Conservation (phyloP, 1,140 invertebrate genomes). For the Pseudomyrmex gracilis region DNA sequence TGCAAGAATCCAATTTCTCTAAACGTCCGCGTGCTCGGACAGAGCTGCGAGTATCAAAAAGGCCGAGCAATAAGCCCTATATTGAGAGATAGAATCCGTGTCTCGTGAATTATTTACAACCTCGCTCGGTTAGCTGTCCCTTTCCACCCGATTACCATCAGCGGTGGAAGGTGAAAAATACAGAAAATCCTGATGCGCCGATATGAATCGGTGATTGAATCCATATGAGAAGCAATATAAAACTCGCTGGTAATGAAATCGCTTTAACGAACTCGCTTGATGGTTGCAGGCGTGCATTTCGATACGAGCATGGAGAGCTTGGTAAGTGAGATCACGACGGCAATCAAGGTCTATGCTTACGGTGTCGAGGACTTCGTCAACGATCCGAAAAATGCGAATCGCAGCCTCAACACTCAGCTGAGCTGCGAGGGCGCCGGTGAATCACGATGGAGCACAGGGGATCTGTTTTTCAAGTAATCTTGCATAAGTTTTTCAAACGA, state of each 20-base stretch:
- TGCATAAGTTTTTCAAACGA: conserved; percentile 22
- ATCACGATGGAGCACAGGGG: conserved; percentile 92
- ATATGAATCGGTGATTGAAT: neutral
- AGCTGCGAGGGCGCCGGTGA: conserved; percentile 91
- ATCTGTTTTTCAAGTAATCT: conserved; percentile 88
- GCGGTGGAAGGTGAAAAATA: neutral
- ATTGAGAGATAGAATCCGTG: conserved; percentile 38
- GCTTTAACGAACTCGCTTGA: conserved; percentile 23
- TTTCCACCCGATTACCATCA: conserved; percentile 1
- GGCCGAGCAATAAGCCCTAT: conserved; percentile 15
- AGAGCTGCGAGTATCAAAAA: conserved; percentile 7
- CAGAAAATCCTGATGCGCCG: neutral
- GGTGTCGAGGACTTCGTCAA: conserved; percentile 94
- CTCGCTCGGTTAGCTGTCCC: neutral
- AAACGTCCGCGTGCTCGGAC: neutral
- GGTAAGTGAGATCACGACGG: conserved; percentile 94
- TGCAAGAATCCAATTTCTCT: conserved; percentile 16
- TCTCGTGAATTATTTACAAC: conserved; percentile 37
- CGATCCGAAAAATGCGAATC: conserved; percentile 89
- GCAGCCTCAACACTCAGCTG: conserved; percentile 92
- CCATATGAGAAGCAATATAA: neutral
- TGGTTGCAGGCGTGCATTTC: conserved; percentile 92
- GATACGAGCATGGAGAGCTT: conserved; percentile 93
- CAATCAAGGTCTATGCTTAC: conserved; percentile 95
- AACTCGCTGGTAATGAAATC: conserved; percentile 12